phyloP scores from a whole-genome alignment of 2,888 invertebrate genomes.

The Pyralis farinalis region DNA sequence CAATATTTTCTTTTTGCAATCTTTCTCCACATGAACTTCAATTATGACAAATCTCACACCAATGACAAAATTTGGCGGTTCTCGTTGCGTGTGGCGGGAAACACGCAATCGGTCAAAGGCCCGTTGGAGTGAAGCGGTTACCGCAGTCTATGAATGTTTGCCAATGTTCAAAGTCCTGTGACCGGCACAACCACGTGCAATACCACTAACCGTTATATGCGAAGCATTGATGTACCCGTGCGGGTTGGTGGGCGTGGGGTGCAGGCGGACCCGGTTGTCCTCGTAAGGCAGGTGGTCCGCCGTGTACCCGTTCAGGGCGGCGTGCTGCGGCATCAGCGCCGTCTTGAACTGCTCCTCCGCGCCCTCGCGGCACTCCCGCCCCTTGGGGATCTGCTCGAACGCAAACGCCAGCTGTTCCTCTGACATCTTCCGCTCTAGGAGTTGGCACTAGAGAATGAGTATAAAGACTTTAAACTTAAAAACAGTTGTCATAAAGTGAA shows the following conservation, averaged over 20 bases:
- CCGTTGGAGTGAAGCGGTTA: no score
- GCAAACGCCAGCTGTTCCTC: constrained; percentile 90
- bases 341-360: constrained; percentile 85
- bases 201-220: constrained; percentile 88
- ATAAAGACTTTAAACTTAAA: no score
- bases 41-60: no score
- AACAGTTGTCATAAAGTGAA: no score
- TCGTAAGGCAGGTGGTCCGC: constrained; percentile 93
- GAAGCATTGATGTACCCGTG: constrained; percentile 96
- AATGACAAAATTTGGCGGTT: no score
- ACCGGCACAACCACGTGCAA: no score
- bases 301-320: constrained; percentile 76
- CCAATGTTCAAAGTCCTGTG: no score
- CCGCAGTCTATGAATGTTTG: no score
- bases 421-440: constrained; percentile 78
- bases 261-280: constrained; percentile 91
- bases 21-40: no score
- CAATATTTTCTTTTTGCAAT: no score
- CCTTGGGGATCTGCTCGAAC: constrained; percentile 91
- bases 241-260: constrained; percentile 91
- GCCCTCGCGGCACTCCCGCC: constrained; percentile 85
- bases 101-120: no score
- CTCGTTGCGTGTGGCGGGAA: no score
- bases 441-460: constrained; percentile 59
- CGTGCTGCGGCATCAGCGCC: constrained; percentile 87